phyloP scores from a whole-genome alignment of 2,113 vertebrate genomes.

The Callochromis pleurospilus region DNA sequence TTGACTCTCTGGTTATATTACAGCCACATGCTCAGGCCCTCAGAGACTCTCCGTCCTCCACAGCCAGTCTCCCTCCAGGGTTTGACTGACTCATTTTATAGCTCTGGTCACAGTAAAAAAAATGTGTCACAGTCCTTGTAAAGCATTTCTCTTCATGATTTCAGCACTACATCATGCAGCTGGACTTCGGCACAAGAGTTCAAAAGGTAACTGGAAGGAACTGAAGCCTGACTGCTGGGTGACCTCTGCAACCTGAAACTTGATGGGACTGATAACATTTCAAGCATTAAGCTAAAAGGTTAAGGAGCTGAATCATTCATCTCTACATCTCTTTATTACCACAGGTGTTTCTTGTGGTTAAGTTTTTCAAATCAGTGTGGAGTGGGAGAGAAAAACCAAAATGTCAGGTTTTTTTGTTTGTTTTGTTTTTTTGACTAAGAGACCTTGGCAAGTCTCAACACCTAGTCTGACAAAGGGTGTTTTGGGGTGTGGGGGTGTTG shows the following conservation, averaged over 20 bases:
- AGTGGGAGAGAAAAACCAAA: not conserved
- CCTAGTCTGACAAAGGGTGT: conserved; percentile 15
- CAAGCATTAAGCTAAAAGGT: not conserved
- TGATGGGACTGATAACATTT: not conserved
- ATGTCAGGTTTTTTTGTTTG: not conserved
- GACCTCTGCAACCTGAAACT: not conserved
- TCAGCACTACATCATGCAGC: not conserved
- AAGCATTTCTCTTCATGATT: conserved; percentile 1
- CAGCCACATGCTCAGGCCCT: conserved; percentile 25
- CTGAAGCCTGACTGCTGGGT: conserved; percentile 18
- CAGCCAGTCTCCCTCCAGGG: conserved; percentile 1
- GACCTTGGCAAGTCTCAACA: conserved; percentile 9
- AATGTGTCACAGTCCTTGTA: conserved; percentile 41
- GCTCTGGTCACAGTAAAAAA: conserved; percentile 2
- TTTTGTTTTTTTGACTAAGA: not conserved
- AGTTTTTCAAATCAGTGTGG: not conserved
- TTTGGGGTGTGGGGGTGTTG: conserved; percentile 45
- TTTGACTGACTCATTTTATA: conserved; percentile 36
- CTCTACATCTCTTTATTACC: not conserved
- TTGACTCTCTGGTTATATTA: not conserved
- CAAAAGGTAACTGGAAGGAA: conserved; percentile 31
- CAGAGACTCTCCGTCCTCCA: conserved; percentile 11
- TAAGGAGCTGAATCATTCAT: not conserved
- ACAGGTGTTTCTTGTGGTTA: not conserved
- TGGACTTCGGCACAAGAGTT: not conserved